Evolutionary conservation across 2,113 vertebrate species (phyloP).

Genomic region (Tautogolabrus adspersus): DNA sequence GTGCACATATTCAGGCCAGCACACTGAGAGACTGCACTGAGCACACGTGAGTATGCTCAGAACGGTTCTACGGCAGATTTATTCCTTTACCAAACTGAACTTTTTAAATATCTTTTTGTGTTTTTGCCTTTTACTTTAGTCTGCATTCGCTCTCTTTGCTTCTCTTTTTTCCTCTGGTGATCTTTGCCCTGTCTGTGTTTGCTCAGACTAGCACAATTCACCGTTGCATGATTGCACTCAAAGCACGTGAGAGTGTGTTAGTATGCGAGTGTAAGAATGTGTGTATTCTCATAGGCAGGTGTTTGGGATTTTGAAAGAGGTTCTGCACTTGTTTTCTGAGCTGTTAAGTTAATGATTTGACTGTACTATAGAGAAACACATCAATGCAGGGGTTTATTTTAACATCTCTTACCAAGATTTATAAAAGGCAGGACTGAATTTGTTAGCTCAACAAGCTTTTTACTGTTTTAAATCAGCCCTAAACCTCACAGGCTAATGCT

Average conservation of each 20-base stretch:
- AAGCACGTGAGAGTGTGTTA: slow-evolving; percentile 53
- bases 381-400: background rate
- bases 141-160: slow-evolving; percentile 1
- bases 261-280: slow-evolving; percentile 42
- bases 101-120: background rate
- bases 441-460: background rate
- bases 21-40: slow-evolving; percentile 24
- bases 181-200: slow-evolving; percentile 79
- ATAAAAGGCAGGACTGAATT: background rate
- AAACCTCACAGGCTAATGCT: no score
- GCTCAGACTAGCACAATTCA: slow-evolving; percentile 64
- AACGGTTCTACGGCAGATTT: background rate
- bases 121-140: background rate
- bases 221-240: slow-evolving; percentile 72
- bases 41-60: slow-evolving; percentile 57
- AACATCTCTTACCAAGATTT: background rate
- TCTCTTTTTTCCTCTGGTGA: slow-evolving; percentile 42
- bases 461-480: no score
- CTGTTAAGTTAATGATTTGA: background rate
- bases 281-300: slow-evolving; percentile 36
- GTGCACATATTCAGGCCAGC: slow-evolving; percentile 30
- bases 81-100: background rate
- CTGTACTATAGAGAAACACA: background rate
- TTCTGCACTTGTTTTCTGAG: background rate
- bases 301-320: slow-evolving; percentile 11